Evolutionary conservation across 2,888 invertebrate genomes (phyloP).

Genomic region (Labia minor): DNA sequence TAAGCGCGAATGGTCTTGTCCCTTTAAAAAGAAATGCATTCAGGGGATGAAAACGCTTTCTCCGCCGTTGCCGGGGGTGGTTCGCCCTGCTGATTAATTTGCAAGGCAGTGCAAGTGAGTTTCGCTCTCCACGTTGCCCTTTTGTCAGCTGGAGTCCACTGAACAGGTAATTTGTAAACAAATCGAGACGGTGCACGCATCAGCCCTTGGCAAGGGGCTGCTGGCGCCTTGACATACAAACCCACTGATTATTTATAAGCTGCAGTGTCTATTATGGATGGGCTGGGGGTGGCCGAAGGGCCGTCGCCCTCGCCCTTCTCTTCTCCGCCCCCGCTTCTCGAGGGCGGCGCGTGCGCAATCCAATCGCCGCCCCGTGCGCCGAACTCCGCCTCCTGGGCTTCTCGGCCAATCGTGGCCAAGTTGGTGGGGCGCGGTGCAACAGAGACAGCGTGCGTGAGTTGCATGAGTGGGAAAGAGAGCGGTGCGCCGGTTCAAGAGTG

Average conservation of each 20-base stretch:
- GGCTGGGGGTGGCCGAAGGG: background rate
- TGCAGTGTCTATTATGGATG: slow-evolving; percentile 4
- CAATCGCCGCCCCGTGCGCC: background rate
- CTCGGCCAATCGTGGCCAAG: background rate
- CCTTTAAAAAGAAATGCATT: no score
- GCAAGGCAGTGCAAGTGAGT: no score
- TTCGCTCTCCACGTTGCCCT: no score
- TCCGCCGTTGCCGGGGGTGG: no score
- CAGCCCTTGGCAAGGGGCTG: background rate
- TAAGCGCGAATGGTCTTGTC: no score
- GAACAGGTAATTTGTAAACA: no score
- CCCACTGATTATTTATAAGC: slow-evolving; percentile 13
- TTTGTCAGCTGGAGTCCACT: no score
- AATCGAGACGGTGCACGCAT: background rate
- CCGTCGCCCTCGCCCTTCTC: background rate
- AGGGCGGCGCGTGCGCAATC: background rate
- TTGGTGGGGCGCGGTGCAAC: background rate
- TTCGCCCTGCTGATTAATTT: no score
- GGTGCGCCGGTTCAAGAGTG: background rate
- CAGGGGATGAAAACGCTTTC: no score
- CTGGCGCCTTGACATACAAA: slow-evolving; percentile 13
- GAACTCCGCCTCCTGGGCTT: background rate
- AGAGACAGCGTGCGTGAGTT: background rate
- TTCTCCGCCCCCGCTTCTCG: background rate
- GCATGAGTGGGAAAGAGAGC: background rate